phyloP scores from a whole-genome alignment of 2,888 invertebrate genomes.

The Eremobia ochroleuca region DNA sequence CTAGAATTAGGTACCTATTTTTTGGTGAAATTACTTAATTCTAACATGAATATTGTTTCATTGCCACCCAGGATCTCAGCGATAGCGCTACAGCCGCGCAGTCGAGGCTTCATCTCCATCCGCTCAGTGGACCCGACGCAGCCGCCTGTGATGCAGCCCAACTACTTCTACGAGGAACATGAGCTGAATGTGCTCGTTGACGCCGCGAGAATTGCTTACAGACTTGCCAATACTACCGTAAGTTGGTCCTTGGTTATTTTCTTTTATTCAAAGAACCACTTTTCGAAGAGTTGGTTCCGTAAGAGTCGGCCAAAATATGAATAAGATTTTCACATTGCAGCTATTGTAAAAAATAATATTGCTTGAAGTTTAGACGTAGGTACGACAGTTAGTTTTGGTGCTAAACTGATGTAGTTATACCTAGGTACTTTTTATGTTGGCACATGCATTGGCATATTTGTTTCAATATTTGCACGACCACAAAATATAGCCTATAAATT shows the following conservation, averaged over 20 bases:
- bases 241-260: conserved; percentile 44
- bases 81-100: conserved; percentile 92
- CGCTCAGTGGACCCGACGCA: conserved; percentile 93
- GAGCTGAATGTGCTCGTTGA: conserved; percentile 92
- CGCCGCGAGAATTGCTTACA: conserved; percentile 91
- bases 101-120: conserved; percentile 92
- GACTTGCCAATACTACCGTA: conserved; percentile 90
- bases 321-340: too few relatives aligned
- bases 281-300: not conserved
- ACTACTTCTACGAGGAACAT: conserved; percentile 93
- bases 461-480: too few relatives aligned
- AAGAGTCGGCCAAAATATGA: not conserved
- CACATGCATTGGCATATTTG: too few relatives aligned
- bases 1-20: not conserved
- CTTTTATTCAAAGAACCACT: not conserved
- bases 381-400: not conserved
- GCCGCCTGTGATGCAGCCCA: conserved; percentile 94
- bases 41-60: not conserved
- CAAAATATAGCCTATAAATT: too few relatives aligned
- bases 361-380: not conserved
- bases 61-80: conserved; percentile 88
- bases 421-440: too few relatives aligned
- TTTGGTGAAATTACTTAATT: not conserved
- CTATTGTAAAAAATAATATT: too few relatives aligned
- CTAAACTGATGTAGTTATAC: too few relatives aligned